phyloP scores from a whole-genome alignment of 2,888 invertebrate genomes.

The Serrognathus titanus region DNA sequence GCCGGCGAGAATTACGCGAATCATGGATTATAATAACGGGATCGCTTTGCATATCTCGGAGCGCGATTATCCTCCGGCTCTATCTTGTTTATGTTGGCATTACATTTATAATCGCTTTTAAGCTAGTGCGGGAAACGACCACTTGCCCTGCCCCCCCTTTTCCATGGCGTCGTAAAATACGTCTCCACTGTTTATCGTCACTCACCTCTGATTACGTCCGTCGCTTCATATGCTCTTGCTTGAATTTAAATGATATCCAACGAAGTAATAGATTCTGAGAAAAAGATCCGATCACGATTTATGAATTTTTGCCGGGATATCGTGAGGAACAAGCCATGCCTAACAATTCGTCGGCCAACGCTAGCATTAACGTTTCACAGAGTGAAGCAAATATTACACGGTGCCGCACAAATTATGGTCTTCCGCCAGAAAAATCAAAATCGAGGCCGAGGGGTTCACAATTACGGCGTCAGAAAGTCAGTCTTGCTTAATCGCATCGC shows the following conservation, averaged over 20 bases:
- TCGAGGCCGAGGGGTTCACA: constrained; percentile 38
- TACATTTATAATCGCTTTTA: constrained; percentile 38
- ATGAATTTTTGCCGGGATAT: constrained; percentile 12
- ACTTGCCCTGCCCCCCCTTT: constrained; percentile 23
- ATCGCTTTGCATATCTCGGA: constrained; percentile 48
- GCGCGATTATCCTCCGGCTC: constrained; percentile 43
- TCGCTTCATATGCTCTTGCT: neutral
- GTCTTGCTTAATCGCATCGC: constrained; percentile 34
- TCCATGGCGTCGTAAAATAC: constrained; percentile 33
- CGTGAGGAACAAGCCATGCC: constrained; percentile 14
- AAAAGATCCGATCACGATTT: constrained; percentile 10
- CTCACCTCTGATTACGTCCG: neutral
- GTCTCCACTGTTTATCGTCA: neutral
- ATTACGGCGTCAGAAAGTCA: constrained; percentile 41
- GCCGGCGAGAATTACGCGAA: constrained; percentile 45
- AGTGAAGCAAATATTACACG: constrained; percentile 45
- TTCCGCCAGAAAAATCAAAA: constrained; percentile 44
- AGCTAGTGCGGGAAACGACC: constrained; percentile 32
- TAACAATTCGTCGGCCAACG: constrained; percentile 24
- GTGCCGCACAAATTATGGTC: constrained; percentile 46
- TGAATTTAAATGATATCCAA: no score
- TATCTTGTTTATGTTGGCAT: constrained; percentile 45
- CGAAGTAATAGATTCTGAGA: no score
- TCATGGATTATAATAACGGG: constrained; percentile 50
- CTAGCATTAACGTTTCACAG: constrained; percentile 38